phyloP scores from a whole-genome alignment of 2,113 vertebrate species.

The Urocolius indicus region DNA sequence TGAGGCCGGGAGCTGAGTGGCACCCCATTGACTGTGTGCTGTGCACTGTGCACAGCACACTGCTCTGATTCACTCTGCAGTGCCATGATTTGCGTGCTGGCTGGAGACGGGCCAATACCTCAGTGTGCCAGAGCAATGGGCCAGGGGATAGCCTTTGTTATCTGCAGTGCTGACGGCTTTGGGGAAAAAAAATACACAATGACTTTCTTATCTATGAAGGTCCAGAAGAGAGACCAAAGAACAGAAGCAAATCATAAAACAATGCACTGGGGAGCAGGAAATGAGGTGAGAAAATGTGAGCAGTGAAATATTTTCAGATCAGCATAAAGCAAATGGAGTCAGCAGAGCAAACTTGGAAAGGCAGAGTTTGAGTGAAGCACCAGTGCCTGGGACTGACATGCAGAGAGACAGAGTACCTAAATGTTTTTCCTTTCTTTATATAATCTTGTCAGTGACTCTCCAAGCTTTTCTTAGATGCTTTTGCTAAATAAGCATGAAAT shows the following conservation, averaged over 20 bases:
- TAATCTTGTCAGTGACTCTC: not conserved
- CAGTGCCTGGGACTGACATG: fast-evolving
- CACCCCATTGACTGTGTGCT: conserved; percentile 54
- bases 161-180: not conserved
- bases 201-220: conserved; percentile 20
- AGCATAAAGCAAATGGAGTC: not conserved
- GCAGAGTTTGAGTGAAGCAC: not conserved
- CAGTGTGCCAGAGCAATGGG: conserved; percentile 17
- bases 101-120: conserved; percentile 31
- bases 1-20: conserved; percentile 31
- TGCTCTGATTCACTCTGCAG: conserved; percentile 29
- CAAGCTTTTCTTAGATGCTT: not conserved
- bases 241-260: not conserved
- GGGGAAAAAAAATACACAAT: not conserved
- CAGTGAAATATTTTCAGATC: conserved; percentile 23
- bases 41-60: conserved; percentile 49
- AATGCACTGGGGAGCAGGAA: conserved; percentile 16
- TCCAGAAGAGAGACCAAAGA: conserved; percentile 49
- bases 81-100: not conserved
- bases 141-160: conserved; percentile 47
- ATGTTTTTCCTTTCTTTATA: not conserved
- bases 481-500: not conserved
- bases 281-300: conserved; percentile 4
- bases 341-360: not conserved
- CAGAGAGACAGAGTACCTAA: not conserved